Conservation (phyloP, 2,888 invertebrate species). For the Coecobrya sp. region DNA sequence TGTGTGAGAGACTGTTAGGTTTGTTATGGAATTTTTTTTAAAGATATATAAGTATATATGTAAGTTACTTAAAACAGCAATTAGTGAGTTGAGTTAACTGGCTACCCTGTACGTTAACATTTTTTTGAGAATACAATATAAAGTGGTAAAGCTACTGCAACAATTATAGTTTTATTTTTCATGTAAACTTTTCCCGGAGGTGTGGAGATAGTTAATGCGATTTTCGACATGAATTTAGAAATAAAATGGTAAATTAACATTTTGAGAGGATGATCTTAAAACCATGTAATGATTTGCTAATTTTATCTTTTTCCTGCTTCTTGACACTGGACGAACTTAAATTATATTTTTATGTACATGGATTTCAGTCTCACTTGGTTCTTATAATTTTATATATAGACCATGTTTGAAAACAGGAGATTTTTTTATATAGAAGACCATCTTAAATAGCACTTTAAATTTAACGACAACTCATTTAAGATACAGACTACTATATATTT, state of each 20-base stretch:
- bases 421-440: neutral
- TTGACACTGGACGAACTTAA: neutral
- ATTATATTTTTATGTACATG: neutral
- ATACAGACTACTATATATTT: neutral
- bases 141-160: no score
- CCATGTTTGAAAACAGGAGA: neutral
- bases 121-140: neutral
- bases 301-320: neutral
- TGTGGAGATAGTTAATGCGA: no score
- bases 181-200: no score
- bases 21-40: neutral
- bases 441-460: neutral
- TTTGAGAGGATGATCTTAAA: no score
- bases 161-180: no score
- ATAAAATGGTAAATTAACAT: no score
- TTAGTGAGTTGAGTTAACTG: neutral
- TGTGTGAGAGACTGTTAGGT: neutral
- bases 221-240: no score
- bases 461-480: neutral
- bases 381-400: constrained; percentile 6
- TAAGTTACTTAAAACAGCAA: constrained; percentile 4
- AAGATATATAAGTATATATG: neutral
- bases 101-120: neutral
- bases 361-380: constrained; percentile 43
- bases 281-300: no score